A percentile compares a stretch with the other conserved stretches of the same genome.
Evolutionary conservation across 1,140 invertebrate genomes (phyloP).

Genomic region (Caenorhabditis briggsae): DNA sequence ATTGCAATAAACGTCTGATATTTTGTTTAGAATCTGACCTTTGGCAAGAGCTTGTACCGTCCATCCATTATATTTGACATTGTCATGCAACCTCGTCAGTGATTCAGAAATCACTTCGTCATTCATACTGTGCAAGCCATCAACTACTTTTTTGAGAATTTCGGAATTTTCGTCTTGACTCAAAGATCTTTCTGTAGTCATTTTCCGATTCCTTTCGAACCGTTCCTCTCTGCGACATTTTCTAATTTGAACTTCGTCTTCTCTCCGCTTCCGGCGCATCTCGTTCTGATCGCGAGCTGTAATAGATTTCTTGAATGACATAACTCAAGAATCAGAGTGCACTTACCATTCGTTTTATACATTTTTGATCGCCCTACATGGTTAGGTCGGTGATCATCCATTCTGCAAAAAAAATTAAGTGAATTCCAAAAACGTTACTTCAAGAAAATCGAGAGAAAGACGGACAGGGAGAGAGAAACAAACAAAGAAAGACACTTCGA

Average conservation of each 20-base stretch:
- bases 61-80: background rate
- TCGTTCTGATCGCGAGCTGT: background rate
- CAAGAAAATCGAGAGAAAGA: too few relatives aligned
- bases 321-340: too few relatives aligned
- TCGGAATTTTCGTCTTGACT: conserved; percentile 14
- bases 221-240: conserved; percentile 20
- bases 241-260: conserved; percentile 31
- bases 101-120: background rate
- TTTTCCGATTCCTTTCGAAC: conserved; percentile 8
- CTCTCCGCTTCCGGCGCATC: conserved; percentile 4
- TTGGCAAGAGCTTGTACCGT: background rate
- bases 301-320: too few relatives aligned
- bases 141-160: background rate
- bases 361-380: conserved; percentile 13
- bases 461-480: too few relatives aligned
- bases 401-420: background rate
- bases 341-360: conserved; percentile 15
- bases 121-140: background rate
- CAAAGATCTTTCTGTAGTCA: background rate
- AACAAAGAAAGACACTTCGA: too few relatives aligned
- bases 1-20: conserved; percentile 19
- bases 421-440: background rate
- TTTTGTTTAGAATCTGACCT: background rate
- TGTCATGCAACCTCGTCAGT: background rate
- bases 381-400: background rate